Evolutionary conservation across 2,113 vertebrate genomes (phyloP).

Genomic region (Paralichthys olivaceus): DNA sequence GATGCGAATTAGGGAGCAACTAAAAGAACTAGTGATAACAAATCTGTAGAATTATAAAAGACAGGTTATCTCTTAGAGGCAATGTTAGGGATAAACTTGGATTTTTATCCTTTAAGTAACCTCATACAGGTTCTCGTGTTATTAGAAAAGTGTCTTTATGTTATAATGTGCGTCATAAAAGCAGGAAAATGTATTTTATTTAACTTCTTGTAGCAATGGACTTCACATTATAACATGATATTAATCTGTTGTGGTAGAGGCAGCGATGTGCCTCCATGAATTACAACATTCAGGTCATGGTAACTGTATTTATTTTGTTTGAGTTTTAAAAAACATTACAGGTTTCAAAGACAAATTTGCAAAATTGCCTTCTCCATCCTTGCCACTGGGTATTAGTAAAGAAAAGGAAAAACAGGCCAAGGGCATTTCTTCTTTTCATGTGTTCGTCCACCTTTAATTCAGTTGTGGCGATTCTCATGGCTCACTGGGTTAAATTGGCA

Average conservation of each 20-base stretch:
- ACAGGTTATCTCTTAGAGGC: not conserved
- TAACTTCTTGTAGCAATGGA: not conserved
- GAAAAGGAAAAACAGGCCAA: conserved; percentile 7
- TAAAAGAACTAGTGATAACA: not conserved
- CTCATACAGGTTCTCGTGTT: not conserved
- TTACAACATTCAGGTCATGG: not conserved
- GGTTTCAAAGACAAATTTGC: conserved; percentile 19
- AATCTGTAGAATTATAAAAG: not conserved
- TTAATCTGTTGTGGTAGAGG: not conserved
- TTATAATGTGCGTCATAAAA: not conserved
- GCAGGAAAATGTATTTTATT: not conserved
- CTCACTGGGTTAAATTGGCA: conserved; percentile 35
- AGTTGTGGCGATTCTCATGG: conserved; percentile 7
- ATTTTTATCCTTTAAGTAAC: too few species aligned
- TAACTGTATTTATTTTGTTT: conserved; percentile 5
- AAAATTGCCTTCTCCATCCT: conserved; percentile 13
- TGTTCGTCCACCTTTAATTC: conserved; percentile 15
- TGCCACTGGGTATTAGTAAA: not conserved
- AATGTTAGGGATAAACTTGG: too few species aligned
- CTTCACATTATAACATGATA: not conserved
- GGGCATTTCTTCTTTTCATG: conserved; percentile 29
- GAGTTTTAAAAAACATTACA: not conserved
- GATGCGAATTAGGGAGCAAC: not conserved
- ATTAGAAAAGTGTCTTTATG: not conserved
- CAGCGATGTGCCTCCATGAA: not conserved